Evolutionary conservation across 2,888 invertebrate genomes (phyloP), one percentile per base, ranked within the genome.

Genomic region (Campoletis raptor): DNA sequence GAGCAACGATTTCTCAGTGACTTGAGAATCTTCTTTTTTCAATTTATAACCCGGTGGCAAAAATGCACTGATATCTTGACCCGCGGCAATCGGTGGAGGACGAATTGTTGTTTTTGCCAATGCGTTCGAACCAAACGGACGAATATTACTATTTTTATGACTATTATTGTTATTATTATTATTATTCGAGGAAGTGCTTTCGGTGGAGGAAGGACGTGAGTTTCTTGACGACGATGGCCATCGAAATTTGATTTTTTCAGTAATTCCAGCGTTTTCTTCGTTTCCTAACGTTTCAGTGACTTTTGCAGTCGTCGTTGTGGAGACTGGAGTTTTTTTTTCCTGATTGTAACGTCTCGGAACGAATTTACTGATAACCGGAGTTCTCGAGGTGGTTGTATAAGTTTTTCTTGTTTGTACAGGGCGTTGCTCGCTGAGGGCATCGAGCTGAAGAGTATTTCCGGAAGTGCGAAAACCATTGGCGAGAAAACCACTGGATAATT

Each of bases 401-500:
- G 95, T 95, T 85, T 95, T 96, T 87, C 95, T 95, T 30, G 95
- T 93, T 18, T 95, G 95, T 86, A 95, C 94, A 21, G 93, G 93
- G 93, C 96, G 96, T n/a, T 96, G 96, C 67, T 96, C 96, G 7
- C 96, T 94, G 57, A 96, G 95, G 89, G 96, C 96, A 92, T 97
- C 94, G 30, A 94, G 87, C 57, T 94, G 94, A n/a, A 94, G 89
- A 15, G 93, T 96, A 93, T 97, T 96, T 76, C 96, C 96, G 45
- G 96, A 96, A 74, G 96, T 96, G 85, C 97, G 96, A 89, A 97
- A 96, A 77, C 97, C 97, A 74, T 97, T 97, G 4, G 96, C 96
- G 37, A 98, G 94, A 73, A 98, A 96, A 79, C 97, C 97, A 91
- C 97, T 97, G 0, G 97, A 97, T 40, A 98, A 94, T 92, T 98